Base-by-base conservation (phyloP, 1,140 invertebrate genomes). In the Zaprionus africanus region DNA sequence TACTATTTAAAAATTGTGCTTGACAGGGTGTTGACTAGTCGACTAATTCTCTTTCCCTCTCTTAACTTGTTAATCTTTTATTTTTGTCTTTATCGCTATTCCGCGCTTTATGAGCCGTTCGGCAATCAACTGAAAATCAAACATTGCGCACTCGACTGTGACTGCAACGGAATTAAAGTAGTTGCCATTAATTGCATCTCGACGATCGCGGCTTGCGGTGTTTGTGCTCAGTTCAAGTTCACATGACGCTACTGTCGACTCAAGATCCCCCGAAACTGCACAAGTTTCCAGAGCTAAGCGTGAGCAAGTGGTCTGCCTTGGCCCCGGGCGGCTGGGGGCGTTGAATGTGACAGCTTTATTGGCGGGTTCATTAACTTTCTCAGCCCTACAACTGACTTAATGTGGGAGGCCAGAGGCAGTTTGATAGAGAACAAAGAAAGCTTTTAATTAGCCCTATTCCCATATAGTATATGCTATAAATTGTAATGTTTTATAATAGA, bases 211-310 rank as follows among this genome's bases (percentile, higher is more conserved):
- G 17, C 57, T 56, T 7, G 62, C 64, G 34, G 43, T 54, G 66
- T 41, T 71, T 58, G 51, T 17, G 49, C 26, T 60, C 9, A 59
- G 84, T 87, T 87, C 84, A 87, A 87, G 84, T 90, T 71, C 74
- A 58, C 73, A 26, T 34, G 64, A 36, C 46, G 56, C 54, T 63
- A 41, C 58, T 41, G 34, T 43, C 5, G 15, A 49, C 15, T 46
- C 22, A 56, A 38, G 71, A 76, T 83, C 60, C 72, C 61, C 53
- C 28, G 46, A 49, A 49, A 56, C 9, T 38, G 58, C 64, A 62
- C 54, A 57, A 69, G 58, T 24, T 49, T 38, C 28, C 19, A 57
- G 26, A 19, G 3, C 36, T n/a, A 43, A 57, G 34, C 57, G 63
- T 73, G 46, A 72, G 31, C 62, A 65, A 60, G 65, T 34, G 46